Percentiles rank a stretch among this genome's conserved stretches.
These are phyloP conservation scores for Heterohyrax brucei DNA, from an alignment of 2,797 vertebrate genomes.

Conservation along the genomic window DNA sequence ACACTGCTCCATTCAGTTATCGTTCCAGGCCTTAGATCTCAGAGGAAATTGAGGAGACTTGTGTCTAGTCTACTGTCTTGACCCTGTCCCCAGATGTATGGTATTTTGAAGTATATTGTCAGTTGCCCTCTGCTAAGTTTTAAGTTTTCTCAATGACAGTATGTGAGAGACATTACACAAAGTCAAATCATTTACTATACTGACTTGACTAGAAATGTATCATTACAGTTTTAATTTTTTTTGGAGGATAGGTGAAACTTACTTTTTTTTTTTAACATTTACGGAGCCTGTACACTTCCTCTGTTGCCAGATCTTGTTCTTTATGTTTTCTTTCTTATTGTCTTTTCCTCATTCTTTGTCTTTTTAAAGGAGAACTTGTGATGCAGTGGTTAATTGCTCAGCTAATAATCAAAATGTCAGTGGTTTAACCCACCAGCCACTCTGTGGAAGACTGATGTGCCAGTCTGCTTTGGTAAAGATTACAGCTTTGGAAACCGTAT, in stretches of 20 bases:
- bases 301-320: not conserved
- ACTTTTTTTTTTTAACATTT: not conserved
- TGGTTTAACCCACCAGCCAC: no score
- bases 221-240: not conserved
- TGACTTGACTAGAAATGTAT: conserved; percentile 7
- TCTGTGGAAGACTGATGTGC: no score
- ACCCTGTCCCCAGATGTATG: no score
- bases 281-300: not conserved
- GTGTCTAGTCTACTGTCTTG: no score
- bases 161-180: not conserved
- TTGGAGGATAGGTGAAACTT: not conserved
- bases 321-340: conserved; percentile 10
- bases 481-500: no score
- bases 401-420: no score
- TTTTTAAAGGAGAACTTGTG: no score
- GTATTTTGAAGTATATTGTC: not conserved
- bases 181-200: not conserved
- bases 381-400: no score
- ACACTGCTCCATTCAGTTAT: no score
- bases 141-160: not conserved
- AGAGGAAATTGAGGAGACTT: no score
- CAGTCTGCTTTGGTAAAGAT: no score
- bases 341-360: not conserved
- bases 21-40: no score
- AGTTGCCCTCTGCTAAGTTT: not conserved